These are phyloP conservation scores for Sinonovacula constricta DNA, from an alignment of 1,140 invertebrate genomes.

Conservation along the genomic window DNA sequence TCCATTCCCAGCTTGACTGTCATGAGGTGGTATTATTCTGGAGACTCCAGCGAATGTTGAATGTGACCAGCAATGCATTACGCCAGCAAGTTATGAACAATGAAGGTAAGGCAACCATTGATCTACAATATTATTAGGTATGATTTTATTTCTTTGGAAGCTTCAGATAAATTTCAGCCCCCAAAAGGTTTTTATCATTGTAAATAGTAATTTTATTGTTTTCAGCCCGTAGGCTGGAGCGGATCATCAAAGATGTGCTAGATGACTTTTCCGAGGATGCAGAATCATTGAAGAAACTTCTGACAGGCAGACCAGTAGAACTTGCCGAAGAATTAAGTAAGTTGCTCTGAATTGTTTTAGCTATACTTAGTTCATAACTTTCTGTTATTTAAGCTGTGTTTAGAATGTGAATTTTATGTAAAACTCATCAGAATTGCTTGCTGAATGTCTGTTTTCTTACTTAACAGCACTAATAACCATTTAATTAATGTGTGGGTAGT, in stretches of 20 bases:
- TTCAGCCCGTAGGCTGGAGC: slow-evolving; percentile 91
- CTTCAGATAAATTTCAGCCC: too few relatives aligned
- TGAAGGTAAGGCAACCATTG: slow-evolving; percentile 75
- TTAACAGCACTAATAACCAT: too few relatives aligned
- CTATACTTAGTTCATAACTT: too few relatives aligned
- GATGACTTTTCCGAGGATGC: slow-evolving; percentile 96
- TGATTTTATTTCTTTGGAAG: too few relatives aligned
- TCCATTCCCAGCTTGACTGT: slow-evolving; percentile 89
- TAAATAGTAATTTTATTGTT: slow-evolving; percentile 29
- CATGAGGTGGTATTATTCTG: slow-evolving; percentile 98
- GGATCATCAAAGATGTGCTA: slow-evolving; percentile 97
- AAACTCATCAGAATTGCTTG: too few relatives aligned
- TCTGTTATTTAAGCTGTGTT: too few relatives aligned
- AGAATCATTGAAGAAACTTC: slow-evolving; percentile 89
- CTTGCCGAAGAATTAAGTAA: slow-evolving; percentile 98
- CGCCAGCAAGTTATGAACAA: slow-evolving; percentile 97
- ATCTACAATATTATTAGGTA: background rate
- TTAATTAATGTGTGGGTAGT: too few relatives aligned
- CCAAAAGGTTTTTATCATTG: too few relatives aligned
- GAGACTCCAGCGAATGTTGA: slow-evolving; percentile 96
- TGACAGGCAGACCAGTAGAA: slow-evolving; percentile 94
- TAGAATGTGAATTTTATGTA: too few relatives aligned
- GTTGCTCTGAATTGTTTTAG: too few relatives aligned
- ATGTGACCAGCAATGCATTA: slow-evolving; percentile 95
- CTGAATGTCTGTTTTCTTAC: too few relatives aligned